Percentiles rank a stretch among this genome's conserved stretches.
These are phyloP conservation scores for Mantis religiosa DNA, from an alignment of 2,888 invertebrate species.

Conservation along the genomic window DNA sequence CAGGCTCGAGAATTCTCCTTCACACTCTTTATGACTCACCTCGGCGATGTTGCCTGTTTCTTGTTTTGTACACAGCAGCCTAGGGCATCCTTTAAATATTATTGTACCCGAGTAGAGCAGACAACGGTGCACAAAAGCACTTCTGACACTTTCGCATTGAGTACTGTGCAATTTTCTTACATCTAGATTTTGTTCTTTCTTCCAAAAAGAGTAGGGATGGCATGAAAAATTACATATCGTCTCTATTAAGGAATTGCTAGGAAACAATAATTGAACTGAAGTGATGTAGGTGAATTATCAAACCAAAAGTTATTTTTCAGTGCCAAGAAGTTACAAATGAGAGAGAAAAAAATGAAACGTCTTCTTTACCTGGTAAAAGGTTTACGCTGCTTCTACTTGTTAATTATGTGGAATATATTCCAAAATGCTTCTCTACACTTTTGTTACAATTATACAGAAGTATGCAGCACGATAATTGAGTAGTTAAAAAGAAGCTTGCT, in stretches of 20 bases:
- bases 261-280: not conserved
- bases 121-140: not conserved
- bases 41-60: not conserved
- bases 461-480: no score
- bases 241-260: not conserved
- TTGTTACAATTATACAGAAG: no score
- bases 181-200: not conserved
- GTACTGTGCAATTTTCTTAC: not conserved
- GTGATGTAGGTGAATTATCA: not conserved
- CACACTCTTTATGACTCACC: not conserved
- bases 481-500: no score
- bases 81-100: not conserved
- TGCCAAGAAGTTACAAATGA: no score
- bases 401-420: no score
- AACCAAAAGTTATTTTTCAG: no score
- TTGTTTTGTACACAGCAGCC: not conserved
- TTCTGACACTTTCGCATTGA: not conserved
- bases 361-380: no score
- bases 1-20: not conserved
- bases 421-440: no score
- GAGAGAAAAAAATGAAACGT: no score
- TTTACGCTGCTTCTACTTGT: no score
- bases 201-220: no score
- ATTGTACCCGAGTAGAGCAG: not conserved
- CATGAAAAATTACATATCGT: no score